A percentile compares a stretch with the other conserved stretches of the same genome.
Conservation (phyloP, 92 coral and sea anemone species). For the Actinostola sp. region DNA sequence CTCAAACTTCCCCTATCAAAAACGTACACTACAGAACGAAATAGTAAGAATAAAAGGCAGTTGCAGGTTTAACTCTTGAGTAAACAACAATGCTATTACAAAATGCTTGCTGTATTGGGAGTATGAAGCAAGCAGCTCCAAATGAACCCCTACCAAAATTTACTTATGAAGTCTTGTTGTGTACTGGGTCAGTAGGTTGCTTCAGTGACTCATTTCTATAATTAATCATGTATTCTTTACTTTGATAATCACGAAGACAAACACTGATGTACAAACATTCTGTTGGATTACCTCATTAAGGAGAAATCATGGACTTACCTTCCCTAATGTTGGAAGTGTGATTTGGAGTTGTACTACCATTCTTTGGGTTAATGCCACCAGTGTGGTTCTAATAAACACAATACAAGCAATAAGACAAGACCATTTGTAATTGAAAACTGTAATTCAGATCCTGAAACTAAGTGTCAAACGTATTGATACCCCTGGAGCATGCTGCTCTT, state of each 20-base stretch:
- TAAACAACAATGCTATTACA: too few species aligned
- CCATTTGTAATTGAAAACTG: constrained; percentile 2
- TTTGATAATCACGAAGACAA: constrained; percentile 7
- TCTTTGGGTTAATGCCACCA: constrained; percentile 42
- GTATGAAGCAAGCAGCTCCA: too few species aligned
- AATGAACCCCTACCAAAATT: too few species aligned
- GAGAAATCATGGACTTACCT: constrained; percentile 42
- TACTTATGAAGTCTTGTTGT: too few species aligned
- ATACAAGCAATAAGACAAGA: neutral
- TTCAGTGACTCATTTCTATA: too few species aligned
- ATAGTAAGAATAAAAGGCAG: neutral
- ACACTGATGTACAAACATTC: neutral
- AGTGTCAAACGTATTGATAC: constrained; percentile 1
- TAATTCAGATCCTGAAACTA: constrained; percentile 6
- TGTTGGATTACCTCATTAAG: neutral
- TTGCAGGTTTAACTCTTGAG: too few species aligned
- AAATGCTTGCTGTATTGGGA: too few species aligned
- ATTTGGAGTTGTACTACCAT: constrained; percentile 49
- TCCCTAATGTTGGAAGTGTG: constrained; percentile 58
- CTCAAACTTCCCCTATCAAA: constrained; percentile 22
- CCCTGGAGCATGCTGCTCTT: constrained; percentile 8
- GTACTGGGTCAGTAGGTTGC: too few species aligned
- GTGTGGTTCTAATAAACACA: constrained; percentile 53
- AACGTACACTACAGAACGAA: neutral
- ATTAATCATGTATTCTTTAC: constrained; percentile 14